Conservation (phyloP, 2,797 vertebrate species). For the Dendrocincla tyrannina region DNA sequence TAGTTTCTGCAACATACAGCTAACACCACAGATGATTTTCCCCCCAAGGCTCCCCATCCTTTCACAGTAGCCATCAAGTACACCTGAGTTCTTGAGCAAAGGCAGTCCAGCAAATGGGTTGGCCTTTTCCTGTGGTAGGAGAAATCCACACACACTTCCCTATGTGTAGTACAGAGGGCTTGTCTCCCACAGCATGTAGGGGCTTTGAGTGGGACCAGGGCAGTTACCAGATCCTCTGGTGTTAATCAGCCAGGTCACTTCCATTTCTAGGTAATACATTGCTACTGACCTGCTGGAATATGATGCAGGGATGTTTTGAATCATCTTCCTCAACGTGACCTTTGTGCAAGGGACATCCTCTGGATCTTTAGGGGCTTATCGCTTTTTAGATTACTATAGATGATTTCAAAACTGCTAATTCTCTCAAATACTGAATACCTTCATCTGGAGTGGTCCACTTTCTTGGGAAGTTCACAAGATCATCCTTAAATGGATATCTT, state of each 20-base stretch:
- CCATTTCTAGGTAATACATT: not conserved
- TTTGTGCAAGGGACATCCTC: not conserved
- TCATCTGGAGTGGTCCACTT: not conserved
- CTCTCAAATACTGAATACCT: not conserved
- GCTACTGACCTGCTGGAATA: no score
- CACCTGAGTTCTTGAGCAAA: not conserved
- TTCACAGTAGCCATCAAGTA: not conserved
- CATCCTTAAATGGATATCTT: not conserved
- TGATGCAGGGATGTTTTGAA: not conserved
- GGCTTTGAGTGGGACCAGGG: not conserved
- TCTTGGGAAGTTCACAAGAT: not conserved
- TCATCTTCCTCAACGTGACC: not conserved
- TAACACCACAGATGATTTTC: not conserved
- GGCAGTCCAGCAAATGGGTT: not conserved
- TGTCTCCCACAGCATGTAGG: not conserved
- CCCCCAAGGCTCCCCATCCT: not conserved
- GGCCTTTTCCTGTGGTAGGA: not conserved
- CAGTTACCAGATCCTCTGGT: not conserved
- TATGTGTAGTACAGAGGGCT: fast-evolving
- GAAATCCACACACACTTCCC: not conserved
- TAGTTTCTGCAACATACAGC: not conserved
- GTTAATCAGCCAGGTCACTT: not conserved
- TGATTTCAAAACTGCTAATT: not conserved
- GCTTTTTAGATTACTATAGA: not conserved
- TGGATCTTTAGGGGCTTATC: not conserved